Evolutionary conservation across 2,888 invertebrate species (phyloP).

Genomic region (Ectobius pallidus): DNA sequence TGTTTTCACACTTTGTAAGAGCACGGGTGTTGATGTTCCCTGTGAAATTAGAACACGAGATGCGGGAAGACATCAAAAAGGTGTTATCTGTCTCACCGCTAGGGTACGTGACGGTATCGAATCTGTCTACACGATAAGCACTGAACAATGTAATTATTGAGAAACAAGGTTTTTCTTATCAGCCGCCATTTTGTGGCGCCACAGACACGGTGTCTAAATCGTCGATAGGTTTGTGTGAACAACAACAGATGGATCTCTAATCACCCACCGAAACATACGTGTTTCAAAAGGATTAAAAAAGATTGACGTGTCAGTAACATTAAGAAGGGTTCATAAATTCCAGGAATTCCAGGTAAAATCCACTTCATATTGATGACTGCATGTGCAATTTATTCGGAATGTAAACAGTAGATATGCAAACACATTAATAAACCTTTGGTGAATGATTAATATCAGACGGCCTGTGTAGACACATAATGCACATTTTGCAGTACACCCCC

Average conservation of each 20-base stretch:
- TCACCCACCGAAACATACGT: neutral
- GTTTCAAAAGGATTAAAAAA: neutral
- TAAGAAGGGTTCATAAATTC: too few species aligned
- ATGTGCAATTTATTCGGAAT: too few species aligned
- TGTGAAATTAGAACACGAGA: neutral
- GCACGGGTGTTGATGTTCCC: neutral
- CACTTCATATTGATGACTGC: too few species aligned
- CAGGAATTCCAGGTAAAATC: too few species aligned
- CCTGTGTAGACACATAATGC: too few species aligned
- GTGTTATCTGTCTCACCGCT: neutral
- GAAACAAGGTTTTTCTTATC: neutral
- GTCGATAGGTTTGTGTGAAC: neutral
- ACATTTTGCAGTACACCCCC: too few species aligned
- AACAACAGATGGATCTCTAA: neutral
- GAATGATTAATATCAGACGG: too few species aligned
- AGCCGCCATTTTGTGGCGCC: constrained; percentile 11
- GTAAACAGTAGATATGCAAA: too few species aligned
- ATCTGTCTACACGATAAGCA: neutral
- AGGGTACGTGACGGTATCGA: neutral
- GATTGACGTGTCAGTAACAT: too few species aligned
- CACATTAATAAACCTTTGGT: too few species aligned
- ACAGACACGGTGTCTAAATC: neutral
- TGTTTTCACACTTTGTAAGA: neutral
- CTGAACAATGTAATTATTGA: constrained; percentile 8
- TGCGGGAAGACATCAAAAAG: neutral